Conservation (phyloP, 2,888 invertebrate genomes). For the Ormyrus labotus region DNA sequence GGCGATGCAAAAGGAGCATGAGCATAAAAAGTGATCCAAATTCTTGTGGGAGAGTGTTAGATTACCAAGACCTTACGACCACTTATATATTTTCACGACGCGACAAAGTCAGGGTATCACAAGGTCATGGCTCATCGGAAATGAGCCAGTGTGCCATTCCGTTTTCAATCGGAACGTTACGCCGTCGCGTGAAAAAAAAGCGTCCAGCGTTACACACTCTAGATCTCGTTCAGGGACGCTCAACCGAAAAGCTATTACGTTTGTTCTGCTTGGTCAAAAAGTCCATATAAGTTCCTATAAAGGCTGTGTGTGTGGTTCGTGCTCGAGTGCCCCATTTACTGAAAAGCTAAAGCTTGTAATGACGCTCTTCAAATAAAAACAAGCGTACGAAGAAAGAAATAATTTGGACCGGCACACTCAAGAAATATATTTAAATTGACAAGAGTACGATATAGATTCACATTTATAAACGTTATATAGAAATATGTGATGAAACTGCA, state of each 20-base stretch:
- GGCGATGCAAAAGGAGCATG: conserved; percentile 29
- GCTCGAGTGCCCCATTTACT: too few species aligned
- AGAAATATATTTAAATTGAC: conserved; percentile 18
- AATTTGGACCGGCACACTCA: too few species aligned
- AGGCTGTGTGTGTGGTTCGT: not conserved
- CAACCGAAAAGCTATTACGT: conserved; percentile 42
- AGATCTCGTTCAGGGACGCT: conserved; percentile 43
- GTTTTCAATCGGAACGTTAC: conserved; percentile 46
- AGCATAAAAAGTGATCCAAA: conserved; percentile 31
- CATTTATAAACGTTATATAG: conserved; percentile 1
- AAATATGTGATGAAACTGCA: conserved; percentile 5
- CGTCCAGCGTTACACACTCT: conserved; percentile 24
- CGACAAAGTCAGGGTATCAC: conserved; percentile 30
- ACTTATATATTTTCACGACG: conserved; percentile 34
- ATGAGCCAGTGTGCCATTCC: conserved; percentile 45
- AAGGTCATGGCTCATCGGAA: conserved; percentile 40
- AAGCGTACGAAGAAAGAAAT: too few species aligned
- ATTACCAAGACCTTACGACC: conserved; percentile 47
- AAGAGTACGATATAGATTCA: conserved; percentile 12
- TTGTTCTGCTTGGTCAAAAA: conserved; percentile 26
- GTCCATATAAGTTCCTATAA: conserved; percentile 49
- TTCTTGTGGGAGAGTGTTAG: conserved; percentile 44
- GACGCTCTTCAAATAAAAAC: too few species aligned
- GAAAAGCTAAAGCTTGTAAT: too few species aligned
- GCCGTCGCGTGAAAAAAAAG: conserved; percentile 33